Conservation (phyloP, 2,888 invertebrate genomes). For the Digitonthophagus gazella region DNA sequence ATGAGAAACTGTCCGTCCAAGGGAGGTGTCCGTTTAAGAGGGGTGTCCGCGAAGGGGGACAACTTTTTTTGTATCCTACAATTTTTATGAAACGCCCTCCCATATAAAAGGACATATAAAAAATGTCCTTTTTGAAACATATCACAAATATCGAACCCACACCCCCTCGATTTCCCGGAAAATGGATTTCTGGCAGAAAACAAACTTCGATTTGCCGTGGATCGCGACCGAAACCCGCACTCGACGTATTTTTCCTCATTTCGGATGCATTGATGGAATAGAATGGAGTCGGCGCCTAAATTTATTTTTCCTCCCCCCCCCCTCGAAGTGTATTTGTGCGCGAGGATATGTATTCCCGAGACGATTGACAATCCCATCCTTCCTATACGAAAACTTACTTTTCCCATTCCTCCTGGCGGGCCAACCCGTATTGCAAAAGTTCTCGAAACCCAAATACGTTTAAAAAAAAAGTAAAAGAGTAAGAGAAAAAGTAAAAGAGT, state of each 20-base stretch:
- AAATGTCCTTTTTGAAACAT: background rate
- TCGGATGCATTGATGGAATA: slow-evolving; percentile 40
- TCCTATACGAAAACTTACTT: background rate
- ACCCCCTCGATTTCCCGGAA: slow-evolving; percentile 1
- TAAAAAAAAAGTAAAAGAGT: too few relatives aligned
- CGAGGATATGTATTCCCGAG: slow-evolving; percentile 2
- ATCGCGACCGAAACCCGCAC: slow-evolving; percentile 22
- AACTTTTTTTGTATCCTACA: too few relatives aligned
- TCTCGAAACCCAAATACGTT: too few relatives aligned
- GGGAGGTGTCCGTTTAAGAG: too few relatives aligned
- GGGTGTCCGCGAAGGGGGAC: too few relatives aligned
- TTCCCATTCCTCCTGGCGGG: background rate
- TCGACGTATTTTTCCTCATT: slow-evolving; percentile 37
- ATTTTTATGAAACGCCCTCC: too few relatives aligned
- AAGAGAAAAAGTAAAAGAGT: too few relatives aligned
- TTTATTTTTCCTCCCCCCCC: slow-evolving; percentile 3
- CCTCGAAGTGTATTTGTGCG: slow-evolving; percentile 2
- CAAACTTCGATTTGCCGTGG: slow-evolving; percentile 10
- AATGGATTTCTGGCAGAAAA: slow-evolving; percentile 16
- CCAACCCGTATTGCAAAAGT: too few relatives aligned
- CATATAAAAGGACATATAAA: too few relatives aligned
- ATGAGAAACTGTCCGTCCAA: too few relatives aligned
- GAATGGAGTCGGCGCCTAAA: slow-evolving; percentile 30
- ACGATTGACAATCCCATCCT: slow-evolving; percentile 23
- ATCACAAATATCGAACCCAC: background rate